These are phyloP conservation scores for Frieseomelitta varia DNA, from an alignment of 1,140 invertebrate species.

Conservation along the genomic window DNA sequence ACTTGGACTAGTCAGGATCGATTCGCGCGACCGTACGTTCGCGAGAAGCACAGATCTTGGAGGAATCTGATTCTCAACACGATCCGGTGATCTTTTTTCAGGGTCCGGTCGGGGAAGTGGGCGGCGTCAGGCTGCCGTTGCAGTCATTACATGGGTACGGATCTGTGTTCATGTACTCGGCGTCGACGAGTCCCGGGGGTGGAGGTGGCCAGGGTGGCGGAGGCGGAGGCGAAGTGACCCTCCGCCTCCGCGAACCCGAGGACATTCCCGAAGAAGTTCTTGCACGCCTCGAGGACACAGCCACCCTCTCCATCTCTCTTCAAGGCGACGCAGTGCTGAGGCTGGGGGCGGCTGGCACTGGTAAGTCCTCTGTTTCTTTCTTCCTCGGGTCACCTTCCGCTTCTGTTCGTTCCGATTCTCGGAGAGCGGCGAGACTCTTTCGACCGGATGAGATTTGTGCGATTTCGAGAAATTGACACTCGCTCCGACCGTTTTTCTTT, in stretches of 20 bases:
- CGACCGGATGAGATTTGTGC: neutral
- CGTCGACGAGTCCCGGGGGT: conserved; percentile 80
- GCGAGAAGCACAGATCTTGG: rapidly evolving
- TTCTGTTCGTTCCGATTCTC: neutral
- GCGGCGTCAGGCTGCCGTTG: conserved; percentile 82
- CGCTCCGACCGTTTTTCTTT: too few species aligned
- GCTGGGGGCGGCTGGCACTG: conserved; percentile 78
- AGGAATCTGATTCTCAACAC: conserved; percentile 6
- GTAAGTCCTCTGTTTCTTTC: conserved; percentile 64
- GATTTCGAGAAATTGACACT: neutral
- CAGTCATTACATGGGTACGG: conserved; percentile 82
- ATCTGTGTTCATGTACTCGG: conserved; percentile 83
- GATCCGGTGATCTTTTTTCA: conserved; percentile 63
- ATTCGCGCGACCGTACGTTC: neutral
- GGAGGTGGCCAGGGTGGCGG: conserved; percentile 76
- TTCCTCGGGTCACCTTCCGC: neutral
- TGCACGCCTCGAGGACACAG: conserved; percentile 82
- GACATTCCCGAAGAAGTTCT: conserved; percentile 82
- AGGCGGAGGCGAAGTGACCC: conserved; percentile 81
- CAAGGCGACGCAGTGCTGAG: conserved; percentile 81
- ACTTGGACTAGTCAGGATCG: neutral
- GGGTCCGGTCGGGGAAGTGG: conserved; percentile 83
- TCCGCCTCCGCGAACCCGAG: conserved; percentile 82
- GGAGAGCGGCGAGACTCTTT: too few species aligned
- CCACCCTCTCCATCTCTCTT: conserved; percentile 82